Percentiles rank a stretch among this genome's conserved stretches.
Evolutionary conservation across 2,797 vertebrate genomes (phyloP).

Genomic region (Megaceryle alcyon): DNA sequence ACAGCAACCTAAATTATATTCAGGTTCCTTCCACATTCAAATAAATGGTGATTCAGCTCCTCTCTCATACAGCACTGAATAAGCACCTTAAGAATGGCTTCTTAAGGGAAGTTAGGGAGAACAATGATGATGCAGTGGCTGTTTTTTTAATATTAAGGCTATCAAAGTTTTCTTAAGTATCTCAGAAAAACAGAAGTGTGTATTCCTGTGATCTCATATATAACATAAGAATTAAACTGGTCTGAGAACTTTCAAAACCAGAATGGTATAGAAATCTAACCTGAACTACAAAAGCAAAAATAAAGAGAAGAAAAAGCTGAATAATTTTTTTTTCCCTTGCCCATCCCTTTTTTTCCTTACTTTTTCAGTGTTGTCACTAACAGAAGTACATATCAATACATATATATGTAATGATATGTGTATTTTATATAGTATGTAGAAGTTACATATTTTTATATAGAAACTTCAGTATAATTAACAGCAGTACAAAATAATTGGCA

Average conservation of each 20-base stretch:
- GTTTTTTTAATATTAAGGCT: not conserved
- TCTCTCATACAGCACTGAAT: not conserved
- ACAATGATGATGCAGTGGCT: not conserved
- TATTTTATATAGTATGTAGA: not conserved
- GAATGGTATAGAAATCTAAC: not conserved
- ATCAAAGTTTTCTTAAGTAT: not conserved
- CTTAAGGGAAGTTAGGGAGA: not conserved
- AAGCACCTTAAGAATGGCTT: not conserved
- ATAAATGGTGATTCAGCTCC: not conserved
- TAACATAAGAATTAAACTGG: not conserved
- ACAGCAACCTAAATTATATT: not conserved
- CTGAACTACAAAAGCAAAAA: not conserved
- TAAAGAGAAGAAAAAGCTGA: not conserved
- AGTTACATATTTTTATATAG: not conserved
- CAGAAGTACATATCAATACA: not conserved
- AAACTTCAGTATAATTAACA: not conserved
- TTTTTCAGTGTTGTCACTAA: not conserved
- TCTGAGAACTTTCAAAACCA: not conserved
- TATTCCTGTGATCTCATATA: not conserved
- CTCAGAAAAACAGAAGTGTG: not conserved
- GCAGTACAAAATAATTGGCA: not conserved
- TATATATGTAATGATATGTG: not conserved
- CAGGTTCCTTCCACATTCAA: not conserved
- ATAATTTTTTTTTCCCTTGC: not conserved
- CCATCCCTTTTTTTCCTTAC: rapidly evolving